Conservation (phyloP, 2,888 invertebrate genomes). For the Dorcus hopei region DNA sequence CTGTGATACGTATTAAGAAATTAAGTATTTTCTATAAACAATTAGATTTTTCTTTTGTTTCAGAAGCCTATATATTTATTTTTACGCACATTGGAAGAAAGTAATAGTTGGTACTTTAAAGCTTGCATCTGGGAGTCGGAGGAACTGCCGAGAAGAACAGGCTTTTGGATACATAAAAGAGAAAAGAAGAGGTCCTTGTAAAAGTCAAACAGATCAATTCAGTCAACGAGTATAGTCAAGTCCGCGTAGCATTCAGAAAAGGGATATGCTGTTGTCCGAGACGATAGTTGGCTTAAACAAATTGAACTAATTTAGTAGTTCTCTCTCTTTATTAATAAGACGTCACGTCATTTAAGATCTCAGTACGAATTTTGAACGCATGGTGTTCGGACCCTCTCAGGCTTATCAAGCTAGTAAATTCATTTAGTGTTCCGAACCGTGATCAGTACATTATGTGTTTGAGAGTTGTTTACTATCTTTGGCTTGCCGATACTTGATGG, state of each 20-base stretch:
- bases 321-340: slow-evolving; percentile 9
- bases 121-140: slow-evolving; percentile 34
- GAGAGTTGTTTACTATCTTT: slow-evolving; percentile 4
- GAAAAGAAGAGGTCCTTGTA: slow-evolving; percentile 40
- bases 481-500: slow-evolving; percentile 15
- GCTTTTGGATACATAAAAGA: slow-evolving; percentile 44
- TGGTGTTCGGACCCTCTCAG: slow-evolving; percentile 1
- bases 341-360: slow-evolving; percentile 9
- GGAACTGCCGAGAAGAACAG: slow-evolving; percentile 35
- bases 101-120: slow-evolving; percentile 26
- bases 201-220: not conserved
- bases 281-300: slow-evolving; percentile 8
- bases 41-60: slow-evolving; percentile 27
- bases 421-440: too few relatives aligned
- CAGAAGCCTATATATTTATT: slow-evolving; percentile 41
- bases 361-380: slow-evolving; percentile 5
- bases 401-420: too few relatives aligned
- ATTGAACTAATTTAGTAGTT: slow-evolving; percentile 17
- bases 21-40: too few relatives aligned
- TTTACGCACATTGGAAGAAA: slow-evolving; percentile 16
- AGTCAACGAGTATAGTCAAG: not conserved
- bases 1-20: too few relatives aligned
- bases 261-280: slow-evolving; percentile 1
- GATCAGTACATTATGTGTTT: slow-evolving; percentile 14
- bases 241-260: not conserved